A percentile compares a stretch with the other conserved stretches of the same genome.
These are phyloP conservation scores for Paelopatides confundens DNA, from an alignment of 53 echinoderm and acorn worm species.

Conservation along the genomic window DNA sequence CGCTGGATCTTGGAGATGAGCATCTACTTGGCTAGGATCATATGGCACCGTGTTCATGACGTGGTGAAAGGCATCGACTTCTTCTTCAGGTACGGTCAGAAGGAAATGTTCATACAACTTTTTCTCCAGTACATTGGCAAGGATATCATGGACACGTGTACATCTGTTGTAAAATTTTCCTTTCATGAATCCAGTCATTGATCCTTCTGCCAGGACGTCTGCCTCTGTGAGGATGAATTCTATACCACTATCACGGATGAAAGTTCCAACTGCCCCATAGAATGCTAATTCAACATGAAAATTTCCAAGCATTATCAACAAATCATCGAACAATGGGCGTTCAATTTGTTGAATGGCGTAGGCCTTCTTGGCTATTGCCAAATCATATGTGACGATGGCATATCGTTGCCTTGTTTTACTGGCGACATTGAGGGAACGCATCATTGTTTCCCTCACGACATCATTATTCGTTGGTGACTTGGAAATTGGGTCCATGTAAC, in stretches of 20 bases:
- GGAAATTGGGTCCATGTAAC: slow-evolving; percentile 77
- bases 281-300: slow-evolving; percentile 70
- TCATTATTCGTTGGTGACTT: slow-evolving; percentile 80
- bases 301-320: slow-evolving; percentile 75
- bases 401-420: slow-evolving; percentile 56
- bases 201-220: no score
- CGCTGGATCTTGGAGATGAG: slow-evolving; percentile 44
- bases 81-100: slow-evolving; percentile 49
- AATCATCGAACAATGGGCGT: slow-evolving; percentile 62
- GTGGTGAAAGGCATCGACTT: slow-evolving; percentile 42
- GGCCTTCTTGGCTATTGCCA: slow-evolving; percentile 74
- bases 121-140: slow-evolving; percentile 69
- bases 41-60: slow-evolving; percentile 54
- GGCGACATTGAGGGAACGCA: slow-evolving; percentile 62
- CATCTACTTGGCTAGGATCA: slow-evolving; percentile 41
- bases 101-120: slow-evolving; percentile 64
- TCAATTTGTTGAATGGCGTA: slow-evolving; percentile 67
- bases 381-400: slow-evolving; percentile 60
- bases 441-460: slow-evolving; percentile 80
- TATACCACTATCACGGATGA: slow-evolving; percentile 60
- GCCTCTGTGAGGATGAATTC: no score
- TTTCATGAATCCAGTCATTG: slow-evolving; percentile 65
- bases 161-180: slow-evolving; percentile 88
- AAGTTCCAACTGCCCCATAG: slow-evolving; percentile 69
- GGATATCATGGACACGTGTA: slow-evolving; percentile 62